Evolutionary conservation across 1,140 invertebrate genomes (phyloP).

Genomic region (Druon quercuslanigerum): DNA sequence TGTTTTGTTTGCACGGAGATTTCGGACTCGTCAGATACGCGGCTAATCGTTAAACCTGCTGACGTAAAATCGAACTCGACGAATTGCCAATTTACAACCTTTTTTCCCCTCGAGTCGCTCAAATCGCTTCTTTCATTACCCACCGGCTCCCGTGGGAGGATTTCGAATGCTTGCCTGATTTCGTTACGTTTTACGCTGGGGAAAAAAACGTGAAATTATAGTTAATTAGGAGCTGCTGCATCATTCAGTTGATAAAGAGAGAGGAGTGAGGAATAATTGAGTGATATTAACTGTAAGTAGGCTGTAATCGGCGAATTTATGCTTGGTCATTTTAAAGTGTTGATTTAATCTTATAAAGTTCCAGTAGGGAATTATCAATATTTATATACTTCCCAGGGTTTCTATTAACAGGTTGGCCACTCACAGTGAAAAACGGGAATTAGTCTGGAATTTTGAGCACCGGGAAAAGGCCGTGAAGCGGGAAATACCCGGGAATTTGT

Average conservation of each 20-base stretch:
- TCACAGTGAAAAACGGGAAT: too few species aligned
- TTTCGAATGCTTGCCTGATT: slow-evolving; percentile 8
- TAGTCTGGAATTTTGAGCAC: too few species aligned
- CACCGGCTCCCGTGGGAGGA: slow-evolving; percentile 21
- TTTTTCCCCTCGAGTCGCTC: not conserved
- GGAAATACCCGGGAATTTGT: too few species aligned
- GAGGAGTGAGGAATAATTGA: not conserved
- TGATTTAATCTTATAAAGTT: slow-evolving; percentile 6
- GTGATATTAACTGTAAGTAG: not conserved
- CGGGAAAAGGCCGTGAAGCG: too few species aligned
- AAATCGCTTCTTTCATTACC: slow-evolving; percentile 20
- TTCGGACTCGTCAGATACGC: slow-evolving; percentile 5
- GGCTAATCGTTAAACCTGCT: slow-evolving; percentile 30
- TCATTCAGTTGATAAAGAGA: slow-evolving; percentile 19
- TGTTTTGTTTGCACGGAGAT: slow-evolving; percentile 41
- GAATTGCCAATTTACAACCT: slow-evolving; percentile 32
- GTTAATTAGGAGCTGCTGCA: slow-evolving; percentile 23
- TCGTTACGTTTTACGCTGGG: not conserved
- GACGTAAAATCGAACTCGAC: slow-evolving; percentile 43
- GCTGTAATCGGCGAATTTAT: slow-evolving; percentile 6
- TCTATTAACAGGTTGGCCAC: too few species aligned
- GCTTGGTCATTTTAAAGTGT: slow-evolving; percentile 2
- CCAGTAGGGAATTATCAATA: not conserved
- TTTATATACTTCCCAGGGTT: not conserved
- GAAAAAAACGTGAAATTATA: slow-evolving; percentile 13